Conservation (phyloP, 2,113 vertebrate genomes). For the Pedionomus torquatus region DNA sequence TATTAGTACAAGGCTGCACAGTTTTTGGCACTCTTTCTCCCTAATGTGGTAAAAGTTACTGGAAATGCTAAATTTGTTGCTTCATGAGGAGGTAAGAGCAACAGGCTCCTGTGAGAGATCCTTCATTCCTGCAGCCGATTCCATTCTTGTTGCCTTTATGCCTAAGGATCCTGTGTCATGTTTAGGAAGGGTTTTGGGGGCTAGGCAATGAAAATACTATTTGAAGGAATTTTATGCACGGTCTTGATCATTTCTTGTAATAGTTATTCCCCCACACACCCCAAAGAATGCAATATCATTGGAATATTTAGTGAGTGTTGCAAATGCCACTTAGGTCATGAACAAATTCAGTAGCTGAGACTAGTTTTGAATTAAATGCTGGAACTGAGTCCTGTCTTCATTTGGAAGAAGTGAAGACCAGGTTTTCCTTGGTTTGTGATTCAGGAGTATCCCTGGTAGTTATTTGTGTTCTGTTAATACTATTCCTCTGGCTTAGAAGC, state of each 20-base stretch:
- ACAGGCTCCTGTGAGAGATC: not conserved
- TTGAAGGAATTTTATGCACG: not conserved
- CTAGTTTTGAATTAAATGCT: not conserved
- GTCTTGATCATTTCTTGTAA: not conserved
- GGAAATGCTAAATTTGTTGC: not conserved
- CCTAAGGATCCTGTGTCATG: not conserved
- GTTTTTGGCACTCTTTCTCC: not conserved
- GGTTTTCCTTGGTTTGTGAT: not conserved
- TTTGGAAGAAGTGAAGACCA: not conserved
- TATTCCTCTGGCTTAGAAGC: not conserved
- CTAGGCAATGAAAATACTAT: not conserved
- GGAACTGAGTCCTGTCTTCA: not conserved
- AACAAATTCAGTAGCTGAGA: not conserved
- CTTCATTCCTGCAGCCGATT: not conserved
- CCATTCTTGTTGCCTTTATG: not conserved
- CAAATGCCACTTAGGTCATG: not conserved
- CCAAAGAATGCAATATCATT: not conserved
- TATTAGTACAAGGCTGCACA: not conserved
- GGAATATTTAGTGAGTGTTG: not conserved
- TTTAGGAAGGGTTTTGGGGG: not conserved
- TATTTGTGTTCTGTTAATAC: not conserved
- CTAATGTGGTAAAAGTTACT: not conserved
- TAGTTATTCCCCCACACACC: accelerated
- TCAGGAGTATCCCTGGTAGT: not conserved
- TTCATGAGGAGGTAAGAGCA: not conserved